Evolutionary conservation across 2,797 vertebrate genomes (phyloP), one percentile per base, ranked within the genome.

Genomic region (Sphaeramia orbicularis): DNA sequence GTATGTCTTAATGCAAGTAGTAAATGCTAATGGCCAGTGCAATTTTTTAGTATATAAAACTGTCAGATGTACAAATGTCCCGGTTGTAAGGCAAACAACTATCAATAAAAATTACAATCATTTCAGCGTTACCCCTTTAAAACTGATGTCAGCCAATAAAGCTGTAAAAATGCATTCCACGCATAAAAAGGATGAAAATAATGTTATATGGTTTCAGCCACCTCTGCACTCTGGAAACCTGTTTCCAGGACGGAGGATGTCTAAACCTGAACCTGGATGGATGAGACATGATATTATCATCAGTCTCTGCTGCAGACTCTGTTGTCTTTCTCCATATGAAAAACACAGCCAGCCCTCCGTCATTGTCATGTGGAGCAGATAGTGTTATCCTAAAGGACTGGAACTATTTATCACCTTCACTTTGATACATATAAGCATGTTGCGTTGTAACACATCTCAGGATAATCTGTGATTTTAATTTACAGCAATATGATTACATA

Each of bases 381-480:
- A 68, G 66, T 13, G 43, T 62, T 50, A 58, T 72, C 73, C 63
- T 58, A 30, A 8, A 50, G 70, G 50, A 60, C 51, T 19, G 32
- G 0, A 32, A 53, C 66, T 65, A 78, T 83, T 85, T 80, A 75
- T 85, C 82, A 70, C 76, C 32, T 49, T 49, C 58, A 7, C n/a
- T 38, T 32, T 65, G 65, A 65, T 57, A 21, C 21, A 15, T 54
- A 45, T 52, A 65, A 66, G 68, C 69, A 12, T 44, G 64, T 49
- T 74, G 55, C 61, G 32, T 54, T 63, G 74, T 81, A 55, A 42
- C 54, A 64, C 13, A 40, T 80, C 73, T 70, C 58, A 30, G 76
- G 66, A 62, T 83, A 42, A 85, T 80, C 74, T 71, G 81, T 63
- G 70, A 66, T 74, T 86, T 85, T 78, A 74, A 86, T 88, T 84